Evolutionary conservation across 2,797 vertebrate species (phyloP).

Genomic region (Phrynocephalus guinanensis): DNA sequence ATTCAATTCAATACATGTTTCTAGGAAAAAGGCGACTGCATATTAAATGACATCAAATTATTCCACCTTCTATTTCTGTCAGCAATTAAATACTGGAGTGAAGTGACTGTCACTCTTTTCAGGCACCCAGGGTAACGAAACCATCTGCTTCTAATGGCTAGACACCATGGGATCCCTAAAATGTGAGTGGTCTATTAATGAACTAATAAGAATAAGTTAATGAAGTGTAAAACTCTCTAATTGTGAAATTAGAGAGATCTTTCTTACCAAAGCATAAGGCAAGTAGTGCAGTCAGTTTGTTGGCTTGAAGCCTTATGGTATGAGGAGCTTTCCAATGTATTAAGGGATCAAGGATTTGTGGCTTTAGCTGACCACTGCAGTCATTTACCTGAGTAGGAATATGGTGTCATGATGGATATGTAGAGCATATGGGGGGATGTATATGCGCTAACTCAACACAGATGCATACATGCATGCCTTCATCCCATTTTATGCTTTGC

Average conservation of each 20-base stretch:
- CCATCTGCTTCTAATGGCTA: conserved; percentile 47
- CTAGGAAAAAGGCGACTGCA: conserved; percentile 42
- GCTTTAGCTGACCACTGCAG: background rate
- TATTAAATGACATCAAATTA: conserved; percentile 54
- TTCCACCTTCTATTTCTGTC: conserved; percentile 38
- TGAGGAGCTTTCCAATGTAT: background rate
- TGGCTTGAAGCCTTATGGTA: conserved; percentile 11
- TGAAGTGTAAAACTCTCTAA: conserved; percentile 52
- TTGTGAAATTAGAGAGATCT: conserved; percentile 44
- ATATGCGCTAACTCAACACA: background rate
- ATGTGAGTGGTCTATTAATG: conserved; percentile 51
- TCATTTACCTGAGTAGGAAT: background rate
- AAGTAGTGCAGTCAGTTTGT: conserved; percentile 32
- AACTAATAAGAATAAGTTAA: conserved; percentile 61
- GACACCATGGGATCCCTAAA: conserved; percentile 49
- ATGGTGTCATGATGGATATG: background rate
- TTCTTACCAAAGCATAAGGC: conserved; percentile 36
- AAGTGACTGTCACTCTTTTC: conserved; percentile 35
- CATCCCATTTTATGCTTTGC: background rate
- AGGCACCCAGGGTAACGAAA: conserved; percentile 46
- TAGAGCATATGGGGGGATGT: background rate
- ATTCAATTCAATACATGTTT: conserved; percentile 43
- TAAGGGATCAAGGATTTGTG: background rate
- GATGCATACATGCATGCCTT: background rate
- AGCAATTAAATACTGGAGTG: conserved; percentile 39